Percentiles rank a stretch among this genome's conserved stretches.
Evolutionary conservation across 2,888 invertebrate species (phyloP).

Genomic region (Pilophorus perplexus): DNA sequence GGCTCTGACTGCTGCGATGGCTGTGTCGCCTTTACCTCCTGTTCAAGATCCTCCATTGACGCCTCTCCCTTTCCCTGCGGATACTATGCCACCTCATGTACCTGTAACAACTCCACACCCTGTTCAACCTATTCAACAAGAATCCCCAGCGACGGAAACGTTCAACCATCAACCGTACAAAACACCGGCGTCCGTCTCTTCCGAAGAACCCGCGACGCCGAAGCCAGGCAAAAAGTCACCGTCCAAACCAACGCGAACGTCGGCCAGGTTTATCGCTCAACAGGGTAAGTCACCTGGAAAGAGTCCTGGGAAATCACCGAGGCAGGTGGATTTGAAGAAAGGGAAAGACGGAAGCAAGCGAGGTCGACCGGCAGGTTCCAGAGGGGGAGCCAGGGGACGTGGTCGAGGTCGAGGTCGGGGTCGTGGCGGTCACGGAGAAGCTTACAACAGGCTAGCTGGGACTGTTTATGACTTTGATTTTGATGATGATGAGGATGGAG

Average conservation of each 20-base stretch:
- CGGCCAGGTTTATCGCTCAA: constrained; percentile 62
- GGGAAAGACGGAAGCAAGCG: constrained; percentile 45
- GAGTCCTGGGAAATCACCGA: constrained; percentile 67
- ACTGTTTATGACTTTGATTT: constrained; percentile 85
- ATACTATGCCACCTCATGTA: constrained; percentile 30
- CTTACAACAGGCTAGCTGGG: constrained; percentile 76
- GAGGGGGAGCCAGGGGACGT: constrained; percentile 51
- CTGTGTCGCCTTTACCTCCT: constrained; percentile 61
- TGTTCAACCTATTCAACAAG: not conserved
- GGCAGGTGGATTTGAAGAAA: constrained; percentile 47
- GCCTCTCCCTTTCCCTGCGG: constrained; percentile 43
- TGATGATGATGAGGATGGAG: constrained; percentile 72
- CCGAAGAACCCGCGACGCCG: constrained; percentile 46
- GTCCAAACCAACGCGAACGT: constrained; percentile 59
- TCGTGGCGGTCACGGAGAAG: constrained; percentile 60
- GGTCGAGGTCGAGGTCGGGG: constrained; percentile 54
- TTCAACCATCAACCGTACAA: constrained; percentile 43
- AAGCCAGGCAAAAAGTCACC: constrained; percentile 58
- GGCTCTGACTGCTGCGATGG: constrained; percentile 74
- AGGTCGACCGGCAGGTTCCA: constrained; percentile 53
- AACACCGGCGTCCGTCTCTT: constrained; percentile 44
- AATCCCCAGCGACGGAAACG: constrained; percentile 39
- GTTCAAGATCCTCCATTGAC: constrained; percentile 49
- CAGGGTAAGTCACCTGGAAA: constrained; percentile 66
- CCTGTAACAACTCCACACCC: constrained; percentile 15